Evolutionary conservation across 1,140 invertebrate species (phyloP), one percentile per base, ranked within the genome.

Genomic region (Dreissena rostriformis): DNA sequence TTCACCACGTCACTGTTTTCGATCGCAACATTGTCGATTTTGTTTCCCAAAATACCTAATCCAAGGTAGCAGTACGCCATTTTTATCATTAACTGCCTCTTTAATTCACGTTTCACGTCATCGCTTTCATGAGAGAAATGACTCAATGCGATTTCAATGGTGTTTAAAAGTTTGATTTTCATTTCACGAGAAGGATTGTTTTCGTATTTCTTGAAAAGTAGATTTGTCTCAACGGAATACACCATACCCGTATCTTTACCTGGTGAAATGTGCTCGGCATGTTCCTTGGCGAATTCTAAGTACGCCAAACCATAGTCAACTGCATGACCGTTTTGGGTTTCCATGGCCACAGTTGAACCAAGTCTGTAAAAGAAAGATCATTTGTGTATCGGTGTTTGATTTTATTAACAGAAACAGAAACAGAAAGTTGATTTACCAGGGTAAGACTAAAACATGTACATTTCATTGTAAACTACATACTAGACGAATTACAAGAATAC

Each of bases 181-280:
- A 82, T 52, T 7, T 61, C 12, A 17, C 24, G 7, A 51, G 63
- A 52, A 17, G 80, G 80, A 66, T 66, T 19, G 14, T 74, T 66
- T 67, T 82, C 80, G 52, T 74, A 82, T 19, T 70, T 65, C 55
- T 82, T 57, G 26, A 65, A 53, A 7, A 82, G 61, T 0, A 82
- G 55, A 61, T 82, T 82, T 17, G 72, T 52, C 61, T 82, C 80
- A 5, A 82, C 74, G 71, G 73, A 82, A 26, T 70, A 82, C 55
- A 82, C 80, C 80, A 82, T 82, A 1, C 80, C 80, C 12, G 80
- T 74, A 22, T 82, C 80, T 29, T 74, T 82, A 39, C 80, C 73
- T 0, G 80, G 80, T 11, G 49, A 17, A 4, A 82, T 52, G 49
- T 70, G 22, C 63, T 82, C 80, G n/a, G 80, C 70, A 28, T 82